Evolutionary conservation across 2,113 vertebrate genomes (phyloP).

Genomic region (Lasiurus borealis): DNA sequence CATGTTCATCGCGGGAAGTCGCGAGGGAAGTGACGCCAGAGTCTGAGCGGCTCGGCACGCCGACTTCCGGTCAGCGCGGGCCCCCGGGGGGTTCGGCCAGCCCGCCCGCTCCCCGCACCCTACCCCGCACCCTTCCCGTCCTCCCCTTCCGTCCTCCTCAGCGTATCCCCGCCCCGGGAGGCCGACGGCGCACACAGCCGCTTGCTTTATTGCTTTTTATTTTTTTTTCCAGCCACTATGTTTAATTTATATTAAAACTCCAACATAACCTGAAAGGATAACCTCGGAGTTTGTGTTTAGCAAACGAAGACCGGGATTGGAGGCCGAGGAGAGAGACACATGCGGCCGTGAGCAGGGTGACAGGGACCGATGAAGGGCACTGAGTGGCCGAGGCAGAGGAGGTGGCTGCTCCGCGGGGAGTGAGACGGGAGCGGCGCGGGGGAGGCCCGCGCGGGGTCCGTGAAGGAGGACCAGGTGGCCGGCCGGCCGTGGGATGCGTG

Average conservation of each 20-base stretch:
- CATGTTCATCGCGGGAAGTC: constrained; percentile 69
- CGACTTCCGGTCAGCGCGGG: background rate
- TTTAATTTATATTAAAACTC: constrained; percentile 22
- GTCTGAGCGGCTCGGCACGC: background rate
- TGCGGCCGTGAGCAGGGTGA: background rate
- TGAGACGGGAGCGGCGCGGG: no score
- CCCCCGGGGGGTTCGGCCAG: accelerated
- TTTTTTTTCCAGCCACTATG: background rate
- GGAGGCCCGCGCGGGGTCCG: no score
- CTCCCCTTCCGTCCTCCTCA: background rate
- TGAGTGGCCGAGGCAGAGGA: background rate
- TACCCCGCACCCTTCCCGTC: no score
- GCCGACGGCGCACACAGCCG: no score
- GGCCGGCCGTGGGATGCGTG: no score
- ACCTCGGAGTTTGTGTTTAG: no score
- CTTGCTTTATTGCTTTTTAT: background rate
- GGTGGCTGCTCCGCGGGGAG: background rate
- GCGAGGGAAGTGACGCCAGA: constrained; percentile 51
- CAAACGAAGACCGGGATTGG: no score
- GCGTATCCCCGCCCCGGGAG: constrained; percentile 17
- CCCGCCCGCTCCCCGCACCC: accelerated
- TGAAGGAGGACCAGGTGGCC: no score
- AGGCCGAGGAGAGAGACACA: no score
- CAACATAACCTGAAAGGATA: background rate
- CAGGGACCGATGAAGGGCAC: background rate